phyloP scores from a whole-genome alignment of 2,113 vertebrate genomes.

The Catharus fuscescens region DNA sequence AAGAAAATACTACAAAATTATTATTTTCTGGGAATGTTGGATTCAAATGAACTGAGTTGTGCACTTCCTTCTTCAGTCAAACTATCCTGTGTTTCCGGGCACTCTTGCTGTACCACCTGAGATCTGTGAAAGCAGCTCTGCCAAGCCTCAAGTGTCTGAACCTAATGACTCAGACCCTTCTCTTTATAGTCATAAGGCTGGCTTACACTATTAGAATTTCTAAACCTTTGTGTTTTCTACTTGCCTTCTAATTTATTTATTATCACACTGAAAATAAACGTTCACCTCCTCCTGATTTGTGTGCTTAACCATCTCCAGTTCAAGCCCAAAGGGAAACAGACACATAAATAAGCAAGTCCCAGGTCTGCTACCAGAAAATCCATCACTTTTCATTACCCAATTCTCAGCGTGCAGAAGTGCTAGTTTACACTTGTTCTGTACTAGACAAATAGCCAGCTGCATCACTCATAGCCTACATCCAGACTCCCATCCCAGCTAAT shows the following conservation, averaged over 20 bases:
- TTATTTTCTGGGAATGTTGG: not conserved
- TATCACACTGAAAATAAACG: slow-evolving; percentile 10
- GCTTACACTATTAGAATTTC: not conserved
- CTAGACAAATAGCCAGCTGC: not conserved
- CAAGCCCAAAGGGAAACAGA: slow-evolving; percentile 25
- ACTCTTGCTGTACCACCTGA: not conserved
- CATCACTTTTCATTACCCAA: slow-evolving; percentile 1
- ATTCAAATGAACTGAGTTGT: not conserved
- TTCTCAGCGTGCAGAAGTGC: not conserved
- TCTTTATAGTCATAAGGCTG: not conserved
- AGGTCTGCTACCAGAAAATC: not conserved
- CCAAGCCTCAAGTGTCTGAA: not conserved
- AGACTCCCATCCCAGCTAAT: not conserved
- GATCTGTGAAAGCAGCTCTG: not conserved
- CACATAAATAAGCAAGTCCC: not conserved
- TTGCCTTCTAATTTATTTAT: slow-evolving; percentile 25
- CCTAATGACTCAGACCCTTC: not conserved
- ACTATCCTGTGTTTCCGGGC: not conserved
- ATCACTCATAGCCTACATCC: not conserved
- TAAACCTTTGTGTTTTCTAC: not conserved
- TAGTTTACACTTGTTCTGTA: not conserved
- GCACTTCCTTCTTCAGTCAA: not conserved
- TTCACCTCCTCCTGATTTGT: slow-evolving; percentile 3
- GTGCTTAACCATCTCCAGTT: slow-evolving; percentile 13
- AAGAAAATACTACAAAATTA: not conserved